phyloP scores from a whole-genome alignment of 2,888 invertebrate genomes.

The Nymphalis urticae region DNA sequence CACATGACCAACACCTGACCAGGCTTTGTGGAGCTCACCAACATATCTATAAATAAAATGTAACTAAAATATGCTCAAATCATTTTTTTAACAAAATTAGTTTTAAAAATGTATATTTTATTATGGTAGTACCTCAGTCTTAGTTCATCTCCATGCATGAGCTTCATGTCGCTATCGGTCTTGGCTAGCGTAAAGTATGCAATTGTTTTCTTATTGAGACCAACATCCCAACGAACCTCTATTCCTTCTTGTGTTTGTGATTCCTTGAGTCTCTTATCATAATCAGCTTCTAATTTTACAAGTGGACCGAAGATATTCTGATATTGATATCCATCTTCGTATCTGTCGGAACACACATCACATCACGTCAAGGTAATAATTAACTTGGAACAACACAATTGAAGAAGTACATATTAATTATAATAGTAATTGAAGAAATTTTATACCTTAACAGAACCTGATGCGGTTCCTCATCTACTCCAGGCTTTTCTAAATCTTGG shows the following conservation, averaged over 20 bases:
- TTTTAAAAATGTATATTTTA: background rate
- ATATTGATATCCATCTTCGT: slow-evolving; percentile 99
- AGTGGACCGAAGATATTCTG: slow-evolving; percentile 98
- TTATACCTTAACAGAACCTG: slow-evolving; percentile 84
- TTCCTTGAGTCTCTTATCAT: slow-evolving; percentile 98
- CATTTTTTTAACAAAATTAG: no score
- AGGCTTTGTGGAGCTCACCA: slow-evolving; percentile 95
- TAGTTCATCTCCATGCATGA: slow-evolving; percentile 99
- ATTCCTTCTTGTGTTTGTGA: slow-evolving; percentile 99
- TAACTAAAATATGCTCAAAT: no score
- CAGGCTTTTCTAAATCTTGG: slow-evolving; percentile 98
- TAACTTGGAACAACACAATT: no score
- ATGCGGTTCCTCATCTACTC: slow-evolving; percentile 98
- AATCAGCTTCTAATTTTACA: slow-evolving; percentile 98
- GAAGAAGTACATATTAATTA: no score
- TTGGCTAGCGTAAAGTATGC: slow-evolving; percentile 98
- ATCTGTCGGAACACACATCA: slow-evolving; percentile 77
- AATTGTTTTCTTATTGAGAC: slow-evolving; percentile 98
- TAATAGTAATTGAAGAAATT: no score
- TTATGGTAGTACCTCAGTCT: slow-evolving; percentile 83
- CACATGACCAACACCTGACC: slow-evolving; percentile 99
- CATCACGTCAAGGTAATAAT: background rate
- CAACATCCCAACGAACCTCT: slow-evolving; percentile 99
- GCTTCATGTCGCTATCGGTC: slow-evolving; percentile 98
- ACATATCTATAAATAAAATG: slow-evolving; percentile 82